Evolutionary conservation across 2,113 vertebrate genomes (phyloP), one percentile per base, ranked within the genome.

Genomic region (Chloropsis hardwickii): DNA sequence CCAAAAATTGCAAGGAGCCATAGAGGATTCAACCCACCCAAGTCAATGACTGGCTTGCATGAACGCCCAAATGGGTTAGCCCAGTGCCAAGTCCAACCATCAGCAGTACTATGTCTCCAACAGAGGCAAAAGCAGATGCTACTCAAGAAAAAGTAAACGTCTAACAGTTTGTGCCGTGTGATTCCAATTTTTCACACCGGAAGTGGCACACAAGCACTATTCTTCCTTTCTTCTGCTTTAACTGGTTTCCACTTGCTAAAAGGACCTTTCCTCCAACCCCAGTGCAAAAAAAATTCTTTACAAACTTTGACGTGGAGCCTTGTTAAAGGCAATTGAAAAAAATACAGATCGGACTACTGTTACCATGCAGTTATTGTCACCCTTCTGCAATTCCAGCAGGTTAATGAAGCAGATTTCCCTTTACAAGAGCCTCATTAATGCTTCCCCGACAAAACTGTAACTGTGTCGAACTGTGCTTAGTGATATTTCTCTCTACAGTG

Each of bases 401-500:
- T 69, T 77, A 73, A 78, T 20, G 6, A 81, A 62, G 17, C 37
- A 84, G 22, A 71, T 76, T 88, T 90, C 29, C 16, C 6, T 74
- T 74, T 44, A 86, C 7, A 45, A 22, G 6, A 83, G n/a, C 11
- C 25, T 58, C 10, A 25, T 6, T 25, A 65, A 45, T 5, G 9
- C 31, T 28, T 81, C 29, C 33, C 5, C 25, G 70, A n/a, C 2
- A 87, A 84, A 81, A 78, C 3, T 35, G 8, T 10, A 81, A 78
- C 3, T 35, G 8, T 10, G 37, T 31, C 40, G 31, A 86, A 42
- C 10, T 35, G 23, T 15, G 50, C 33, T 69, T 70, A 42, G 29
- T 7, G 21, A n/a, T 76, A 12, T 14, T 40, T 66, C 21, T 40
- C 27, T 29, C 12, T 37, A 4, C 0, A 0, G 7, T n/a, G 7